Evolutionary conservation across 2,888 invertebrate genomes (phyloP), one percentile per base, ranked within the genome.

Genomic region (Sphaerophoria rueppellii): DNA sequence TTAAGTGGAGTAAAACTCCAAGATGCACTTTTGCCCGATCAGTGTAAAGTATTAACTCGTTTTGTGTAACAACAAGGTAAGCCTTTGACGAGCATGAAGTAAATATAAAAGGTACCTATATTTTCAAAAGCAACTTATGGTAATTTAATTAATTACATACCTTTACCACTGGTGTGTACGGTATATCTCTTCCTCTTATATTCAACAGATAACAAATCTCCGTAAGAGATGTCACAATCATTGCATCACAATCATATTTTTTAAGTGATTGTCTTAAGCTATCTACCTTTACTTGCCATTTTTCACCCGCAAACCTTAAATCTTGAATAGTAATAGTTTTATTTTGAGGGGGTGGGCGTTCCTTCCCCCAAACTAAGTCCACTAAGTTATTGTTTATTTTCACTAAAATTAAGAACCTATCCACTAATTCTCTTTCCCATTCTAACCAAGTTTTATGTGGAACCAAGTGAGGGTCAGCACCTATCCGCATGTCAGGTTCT

Each of bases 151-250:
- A 58, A 43, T 57, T 12, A 9, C 0, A 50, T 52, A 96, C 95
- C 89, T 95, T 95, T 7, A 97, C 92, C 16, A 96, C 94, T 0
- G 98, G 97, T 0, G 95, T 96, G 90, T 95, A 95, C 0, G 95
- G 95, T 86, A 97, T 93, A 92, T 98, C 98, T 75, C 94, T 93
- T 0, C 97, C 98, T n/a, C 98, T 93, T 16, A 98, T 94, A 90
- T 98, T 98, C 46, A 98, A 93, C 43, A 98, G 91, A 96, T 98
- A 98, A 0, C 97, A 96, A 57, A 96, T 95, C 91, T 98, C 98
- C 88, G 98, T 97, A 72, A 98, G 91, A 0, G 97, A 95, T 0
- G 97, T 97, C 12, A 98, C 93, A 37, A 98, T 94, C 93, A 97
- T 95, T 0, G 96, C 96, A 88, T 96, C 95, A 0, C 94, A 95